Base-by-base conservation (phyloP, 2,888 invertebrate species). In the Belgica antarctica region DNA sequence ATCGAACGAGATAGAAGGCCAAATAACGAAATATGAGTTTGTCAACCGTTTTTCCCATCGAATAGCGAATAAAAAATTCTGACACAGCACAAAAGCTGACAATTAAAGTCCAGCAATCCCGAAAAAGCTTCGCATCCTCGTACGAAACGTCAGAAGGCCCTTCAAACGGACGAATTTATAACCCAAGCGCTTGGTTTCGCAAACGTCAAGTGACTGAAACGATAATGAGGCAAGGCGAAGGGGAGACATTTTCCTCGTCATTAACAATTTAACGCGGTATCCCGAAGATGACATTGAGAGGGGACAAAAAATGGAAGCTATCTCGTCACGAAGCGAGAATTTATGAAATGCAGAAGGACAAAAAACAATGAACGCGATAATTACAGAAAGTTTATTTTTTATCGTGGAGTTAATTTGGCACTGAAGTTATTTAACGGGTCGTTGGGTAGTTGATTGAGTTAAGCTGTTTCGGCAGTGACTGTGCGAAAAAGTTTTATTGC, bases 21-120 rank as follows among this genome's bases (percentile, higher is more conserved):
- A 59, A 27, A 22, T 27, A 59, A 27, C 27, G 22, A 59, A 59
- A 27, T 27, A 59, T 22, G 24, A 57, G 25, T 57, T 57, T 57
- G 12, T 10, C n/a, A 57, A 57, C 57, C 25, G 22, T 57, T 57
- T 57, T 22, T 22, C 4, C 24, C 25, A 15, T 7, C 25, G 41
- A 31, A 61, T 34, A 62, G 62, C 31, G 34, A 15, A 61, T 17
- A 62, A 62, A 62, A 34, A 41, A 12, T 41, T 41, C n/a, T 41
- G 41, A 41, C 41, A 15, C 27, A 59, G 12, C 25, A 27, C 24
- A 62, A 34, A 46, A 15, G 41, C 27, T 47, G 47, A 41, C 65
- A 65, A 65, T 65, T 65, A 47, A 65, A 65, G 46, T 65, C 65
- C 65, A n/a, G 22, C 19, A 5, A 65, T 27, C 41, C 27, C 24